Evolutionary conservation across 2,797 vertebrate genomes (phyloP), one percentile per base, ranked within the genome.

Genomic region (Alauda arvensis): DNA sequence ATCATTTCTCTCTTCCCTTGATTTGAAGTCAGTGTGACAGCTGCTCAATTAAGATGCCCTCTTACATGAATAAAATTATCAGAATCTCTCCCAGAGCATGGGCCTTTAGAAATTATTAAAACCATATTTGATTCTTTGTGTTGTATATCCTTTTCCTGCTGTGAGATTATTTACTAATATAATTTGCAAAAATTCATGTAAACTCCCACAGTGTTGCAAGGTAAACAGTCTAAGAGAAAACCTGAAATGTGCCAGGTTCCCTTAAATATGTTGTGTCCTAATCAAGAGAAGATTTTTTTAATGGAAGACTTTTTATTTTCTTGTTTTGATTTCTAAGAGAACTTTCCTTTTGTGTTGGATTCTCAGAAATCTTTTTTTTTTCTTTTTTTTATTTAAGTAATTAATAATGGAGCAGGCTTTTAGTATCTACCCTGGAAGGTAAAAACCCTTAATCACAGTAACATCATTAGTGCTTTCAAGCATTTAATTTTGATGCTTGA

Each of bases 401-500:
- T 96, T 95, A 95, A 93, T 96, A 93, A 89, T 86, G 93, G 88
- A 94, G 42, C 70, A 88, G 78, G 84, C 88, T 96, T 94, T 96
- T 89, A 94, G 88, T 90, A 90, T 95, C 95, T 91, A 55, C 89
- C 91, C 66, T 91, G 78, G 78, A 95, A 40, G 75, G 86, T 95
- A 96, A 96, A 95, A 96, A 90, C 91, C 87, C 82, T 95, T 97
- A 95, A 96, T 97, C 96, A 96, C 91, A 95, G 91, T 95, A 95
- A 93, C 95, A 96, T 96, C 96, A 95, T 97, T 96, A 95, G 95
- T 94, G 93, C 93, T 96, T 93, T 89, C 86, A 95, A 95, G 94
- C 96, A 94, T 95, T 97, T 96, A 96, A 96, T 97, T 96, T 95
- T 96, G 93, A 95, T 95, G 93, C 94, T 95, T 96, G 96, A 94